phyloP scores from a whole-genome alignment of 2,888 invertebrate species.

The Callinectes sapidus region DNA sequence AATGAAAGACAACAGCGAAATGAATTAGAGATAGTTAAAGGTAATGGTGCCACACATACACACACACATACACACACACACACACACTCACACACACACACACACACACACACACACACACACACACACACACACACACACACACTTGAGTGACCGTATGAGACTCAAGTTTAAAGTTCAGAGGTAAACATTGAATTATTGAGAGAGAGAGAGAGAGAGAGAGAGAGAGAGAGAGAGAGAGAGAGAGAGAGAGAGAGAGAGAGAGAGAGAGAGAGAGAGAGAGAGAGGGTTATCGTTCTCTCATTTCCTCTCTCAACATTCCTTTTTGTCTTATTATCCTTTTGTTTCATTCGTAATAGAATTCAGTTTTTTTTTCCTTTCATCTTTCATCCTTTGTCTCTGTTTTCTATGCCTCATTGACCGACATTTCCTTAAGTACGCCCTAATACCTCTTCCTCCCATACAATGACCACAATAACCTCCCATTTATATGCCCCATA shows the following conservation, averaged over 20 bases:
- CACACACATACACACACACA: too few relatives aligned
- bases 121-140: slow-evolving; percentile 4
- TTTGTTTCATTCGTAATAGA: not conserved
- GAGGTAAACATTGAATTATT: not conserved
- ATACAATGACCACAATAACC: not conserved
- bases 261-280: slow-evolving; percentile 25
- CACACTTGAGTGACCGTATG: not conserved
- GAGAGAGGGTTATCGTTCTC: not conserved
- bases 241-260: slow-evolving; percentile 25
- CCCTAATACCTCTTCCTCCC: not conserved
- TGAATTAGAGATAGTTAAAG: not conserved
- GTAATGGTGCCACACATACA: not conserved
- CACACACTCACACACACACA: not conserved
- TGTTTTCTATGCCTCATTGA: not conserved
- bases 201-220: slow-evolving; percentile 21
- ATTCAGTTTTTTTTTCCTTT: not conserved
- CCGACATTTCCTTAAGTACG: not conserved
- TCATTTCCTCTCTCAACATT: not conserved
- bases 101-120: slow-evolving; percentile 25
- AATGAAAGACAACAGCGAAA: not conserved
- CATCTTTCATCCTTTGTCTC: not conserved
- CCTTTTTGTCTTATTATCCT: not conserved
- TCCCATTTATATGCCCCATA: slow-evolving; percentile 7
- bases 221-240: slow-evolving; percentile 25
- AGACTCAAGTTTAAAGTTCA: not conserved